These are phyloP conservation scores for Ectemnius lituratus DNA, from an alignment of 2,888 invertebrate genomes.

Conservation along the genomic window DNA sequence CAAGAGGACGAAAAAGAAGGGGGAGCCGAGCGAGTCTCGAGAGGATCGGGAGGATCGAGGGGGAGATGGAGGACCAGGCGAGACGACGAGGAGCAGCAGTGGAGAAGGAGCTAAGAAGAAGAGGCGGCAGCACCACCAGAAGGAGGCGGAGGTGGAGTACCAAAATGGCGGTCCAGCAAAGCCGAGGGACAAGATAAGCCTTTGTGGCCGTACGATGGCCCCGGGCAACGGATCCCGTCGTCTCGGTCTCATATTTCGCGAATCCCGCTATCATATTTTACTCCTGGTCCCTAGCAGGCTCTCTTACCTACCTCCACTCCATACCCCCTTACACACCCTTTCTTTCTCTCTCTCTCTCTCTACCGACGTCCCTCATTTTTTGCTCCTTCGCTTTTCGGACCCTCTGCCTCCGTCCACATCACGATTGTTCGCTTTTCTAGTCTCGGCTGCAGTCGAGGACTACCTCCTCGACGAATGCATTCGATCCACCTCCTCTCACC, in stretches of 20 bases:
- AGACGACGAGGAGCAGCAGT: slow-evolving; percentile 25
- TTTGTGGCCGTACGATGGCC: slow-evolving; percentile 66
- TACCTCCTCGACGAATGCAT: slow-evolving; percentile 10
- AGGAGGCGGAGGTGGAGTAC: slow-evolving; percentile 58
- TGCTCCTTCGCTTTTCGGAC: slow-evolving; percentile 53
- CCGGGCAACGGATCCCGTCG: slow-evolving; percentile 63
- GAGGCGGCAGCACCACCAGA: slow-evolving; percentile 29
- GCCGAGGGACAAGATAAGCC: slow-evolving; percentile 72
- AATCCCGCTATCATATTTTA: slow-evolving; percentile 76
- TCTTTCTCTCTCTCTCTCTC: slow-evolving; percentile 19
- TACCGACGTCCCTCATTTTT: slow-evolving; percentile 52
- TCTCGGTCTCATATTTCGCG: slow-evolving; percentile 76
- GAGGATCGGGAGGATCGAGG: background rate
- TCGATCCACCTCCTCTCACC: slow-evolving; percentile 14
- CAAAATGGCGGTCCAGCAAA: slow-evolving; percentile 65
- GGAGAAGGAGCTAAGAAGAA: slow-evolving; percentile 29
- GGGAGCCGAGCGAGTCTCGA: background rate
- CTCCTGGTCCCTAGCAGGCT: slow-evolving; percentile 35
- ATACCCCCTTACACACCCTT: slow-evolving; percentile 17
- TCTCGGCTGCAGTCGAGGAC: background rate
- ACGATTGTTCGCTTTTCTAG: slow-evolving; percentile 41
- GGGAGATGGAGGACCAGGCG: slow-evolving; percentile 27
- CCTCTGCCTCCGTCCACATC: slow-evolving; percentile 10
- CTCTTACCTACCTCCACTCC: background rate
- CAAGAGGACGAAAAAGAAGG: slow-evolving; percentile 53